Base-by-base conservation (phyloP, 2,888 invertebrate genomes). In the Teinopalpus imperialis region DNA sequence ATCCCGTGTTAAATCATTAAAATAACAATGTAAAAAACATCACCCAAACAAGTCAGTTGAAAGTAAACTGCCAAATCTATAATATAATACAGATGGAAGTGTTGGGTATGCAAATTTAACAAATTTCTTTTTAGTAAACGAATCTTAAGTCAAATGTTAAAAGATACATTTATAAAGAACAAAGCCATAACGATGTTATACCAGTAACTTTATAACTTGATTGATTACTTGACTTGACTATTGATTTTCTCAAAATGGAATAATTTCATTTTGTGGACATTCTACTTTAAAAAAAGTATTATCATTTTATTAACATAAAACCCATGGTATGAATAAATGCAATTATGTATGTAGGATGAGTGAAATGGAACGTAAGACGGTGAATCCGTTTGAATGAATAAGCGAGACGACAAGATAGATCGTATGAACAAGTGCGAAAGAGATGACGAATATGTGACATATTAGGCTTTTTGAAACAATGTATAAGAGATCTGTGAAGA, bases 51-150 rank as follows among this genome's bases (percentile, higher is more conserved):
- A n/a, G n/a, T n/a, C n/a, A n/a, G n/a, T n/a, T n/a, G n/a, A n/a
- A n/a, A n/a, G 69, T 73, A 76, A 77, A 73, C 74, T 80, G 80
- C 78, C 80, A 79, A 77, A 71, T 76, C 63, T 72, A 58, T 54
- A 74, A 69, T 69, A 69, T 31, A 35, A 74, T 67, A 67, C 62
- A 65, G 67, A 66, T 66, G 67, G 66, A 69, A 70, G 72, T 69
- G 72, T 68, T 56, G 54, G 48, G 50, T 50, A 31, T 10, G 51
- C 43, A 48, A 50, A 51, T 51, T 35, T 43, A 43, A 50, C 39
- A 42, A n/a, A 21, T 39, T 12, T 12, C 37, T 37, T 32, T 18
- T 39, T 37, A 46, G 32, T 46, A 54, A 54, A 26, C 39, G 16
- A 8, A 41, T 36, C 34, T 43, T 53, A 52, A 18, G 2, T 40